A percentile compares a stretch with the other conserved stretches of the same genome.
Conservation (phyloP, 2,888 invertebrate species). For the Melikaiella ostensackeni region DNA sequence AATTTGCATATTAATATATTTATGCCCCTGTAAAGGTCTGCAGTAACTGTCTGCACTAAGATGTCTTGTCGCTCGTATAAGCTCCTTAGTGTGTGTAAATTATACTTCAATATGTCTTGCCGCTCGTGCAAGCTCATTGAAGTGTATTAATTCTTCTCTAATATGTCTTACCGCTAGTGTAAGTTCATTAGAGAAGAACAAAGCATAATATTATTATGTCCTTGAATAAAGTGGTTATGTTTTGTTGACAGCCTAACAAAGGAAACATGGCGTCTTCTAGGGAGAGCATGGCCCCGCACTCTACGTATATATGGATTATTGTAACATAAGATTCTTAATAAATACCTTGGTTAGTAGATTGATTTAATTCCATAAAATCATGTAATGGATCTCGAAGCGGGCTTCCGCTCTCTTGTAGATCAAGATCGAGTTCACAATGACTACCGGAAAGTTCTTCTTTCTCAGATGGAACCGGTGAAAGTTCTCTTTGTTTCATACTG, state of each 20-base stretch:
- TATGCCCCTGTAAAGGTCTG: neutral
- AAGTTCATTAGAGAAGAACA: neutral
- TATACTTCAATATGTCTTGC: too few relatives aligned
- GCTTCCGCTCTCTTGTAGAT: neutral
- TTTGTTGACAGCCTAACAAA: neutral
- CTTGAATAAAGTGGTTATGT: neutral
- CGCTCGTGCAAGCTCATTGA: neutral
- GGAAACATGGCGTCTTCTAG: neutral
- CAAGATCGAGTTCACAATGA: neutral
- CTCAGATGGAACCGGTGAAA: neutral
- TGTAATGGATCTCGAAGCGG: too few relatives aligned
- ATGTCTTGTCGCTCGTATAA: neutral
- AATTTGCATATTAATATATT: neutral
- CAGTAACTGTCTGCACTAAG: neutral
- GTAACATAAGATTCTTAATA: neutral
- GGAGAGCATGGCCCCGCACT: neutral
- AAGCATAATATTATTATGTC: neutral
- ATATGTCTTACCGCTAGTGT: neutral
- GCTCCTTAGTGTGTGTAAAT: too few relatives aligned
- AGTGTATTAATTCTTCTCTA: neutral
- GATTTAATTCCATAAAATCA: too few relatives aligned
- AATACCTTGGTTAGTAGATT: neutral
- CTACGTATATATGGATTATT: neutral
- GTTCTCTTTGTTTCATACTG: neutral
- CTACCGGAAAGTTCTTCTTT: neutral